Evolutionary conservation across 2,888 invertebrate genomes (phyloP), one percentile per base, ranked within the genome.

Genomic region (Diogma glabrata): DNA sequence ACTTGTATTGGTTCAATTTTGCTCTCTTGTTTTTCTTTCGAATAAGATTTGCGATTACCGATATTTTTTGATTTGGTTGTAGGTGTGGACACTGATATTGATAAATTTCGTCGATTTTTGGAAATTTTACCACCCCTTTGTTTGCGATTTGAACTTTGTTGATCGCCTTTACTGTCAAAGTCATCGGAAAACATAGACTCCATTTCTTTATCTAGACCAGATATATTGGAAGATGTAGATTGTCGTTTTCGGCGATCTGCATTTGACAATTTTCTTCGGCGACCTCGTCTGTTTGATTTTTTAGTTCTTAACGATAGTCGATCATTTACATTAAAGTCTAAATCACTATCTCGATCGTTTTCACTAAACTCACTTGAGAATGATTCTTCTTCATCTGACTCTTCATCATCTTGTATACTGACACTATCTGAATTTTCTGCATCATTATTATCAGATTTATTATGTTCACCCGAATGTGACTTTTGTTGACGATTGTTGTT

Each of bases 251-350:
- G 46, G 49, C 50, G 22, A 43, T 52, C 50, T 40, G 47, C 20
- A 9, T 51, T 40, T 10, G 53, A 30, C 52, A 65, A 67, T 3
- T 63, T 60, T 56, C 53, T 28, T 23, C 65, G 63, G 26, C 47
- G 30, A n/a, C 52, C 36, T 23, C 65, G 63, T 33, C 47, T 24
- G 24, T 51, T 33, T 17, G 22, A 46, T 47, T 53, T 53, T 33
- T 49, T 49, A 14, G 24, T 23, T 6, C 53, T 46, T 10, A 28
- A 8, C 4, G 53, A 49, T 38, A 33, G 51, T 3, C 69, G 63
- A 58, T 76, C 76, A 59, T 74, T 75, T 53, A 79, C 76, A 58
- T 77, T 76, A 54, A 78, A 78, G 68, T 79, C 79, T 24, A 78
- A 75, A 59, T 79, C 79, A 62, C 78, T 74, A 52, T 79, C 79